These are phyloP conservation scores for Chymomyza fuscimana DNA, from an alignment of 2,888 invertebrate genomes.

Conservation along the genomic window DNA sequence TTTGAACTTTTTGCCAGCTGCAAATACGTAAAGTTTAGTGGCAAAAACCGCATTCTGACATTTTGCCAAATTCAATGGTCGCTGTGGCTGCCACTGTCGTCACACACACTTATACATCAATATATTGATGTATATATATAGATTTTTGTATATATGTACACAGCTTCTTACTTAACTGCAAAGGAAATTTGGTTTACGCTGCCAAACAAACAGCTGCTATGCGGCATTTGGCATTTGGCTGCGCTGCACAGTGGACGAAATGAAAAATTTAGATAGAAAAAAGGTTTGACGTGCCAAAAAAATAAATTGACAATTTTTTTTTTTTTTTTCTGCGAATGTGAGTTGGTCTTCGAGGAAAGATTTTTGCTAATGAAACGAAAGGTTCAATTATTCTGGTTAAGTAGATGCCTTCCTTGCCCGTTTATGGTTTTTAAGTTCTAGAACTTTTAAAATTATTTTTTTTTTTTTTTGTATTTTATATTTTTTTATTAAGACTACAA, in stretches of 20 bases:
- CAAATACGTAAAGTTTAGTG: conserved; percentile 53
- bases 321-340: no score
- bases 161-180: not conserved
- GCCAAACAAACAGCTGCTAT: not conserved
- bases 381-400: no score
- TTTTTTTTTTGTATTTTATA: no score
- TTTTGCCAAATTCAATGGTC: conserved; percentile 63
- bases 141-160: conserved; percentile 19
- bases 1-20: conserved; percentile 55
- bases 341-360: no score
- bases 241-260: not conserved
- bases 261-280: no score
- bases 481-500: no score
- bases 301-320: no score
- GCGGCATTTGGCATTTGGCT: not conserved
- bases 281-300: no score
- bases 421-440: no score
- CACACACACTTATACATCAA: conserved; percentile 13
- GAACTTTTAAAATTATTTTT: no score
- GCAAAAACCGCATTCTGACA: conserved; percentile 68
- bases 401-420: no score
- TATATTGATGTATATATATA: not conserved
- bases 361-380: no score
- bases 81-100: not conserved
- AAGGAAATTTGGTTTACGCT: not conserved